Evolutionary conservation across 2,113 vertebrate genomes (phyloP).

Genomic region (Todiramphus saurophagus): DNA sequence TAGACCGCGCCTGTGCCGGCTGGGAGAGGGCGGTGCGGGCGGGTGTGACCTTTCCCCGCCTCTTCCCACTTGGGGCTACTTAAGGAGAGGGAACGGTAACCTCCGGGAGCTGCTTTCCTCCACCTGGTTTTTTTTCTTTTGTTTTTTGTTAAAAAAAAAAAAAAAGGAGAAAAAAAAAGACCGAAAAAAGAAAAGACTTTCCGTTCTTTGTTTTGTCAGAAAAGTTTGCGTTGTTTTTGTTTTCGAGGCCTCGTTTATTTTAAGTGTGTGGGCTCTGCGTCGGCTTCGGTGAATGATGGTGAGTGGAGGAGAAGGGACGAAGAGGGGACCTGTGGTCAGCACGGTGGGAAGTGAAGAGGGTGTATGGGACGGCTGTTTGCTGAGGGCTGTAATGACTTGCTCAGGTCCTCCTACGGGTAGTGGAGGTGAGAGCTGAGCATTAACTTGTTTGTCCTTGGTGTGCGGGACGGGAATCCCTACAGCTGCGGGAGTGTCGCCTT

Average conservation of each 20-base stretch:
- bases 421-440: fast-evolving
- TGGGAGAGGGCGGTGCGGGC: not conserved
- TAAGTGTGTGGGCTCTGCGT: not conserved
- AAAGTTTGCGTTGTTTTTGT: not conserved
- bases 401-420: fast-evolving
- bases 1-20: not conserved
- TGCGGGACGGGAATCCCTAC: fast-evolving
- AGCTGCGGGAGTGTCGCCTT: fast-evolving
- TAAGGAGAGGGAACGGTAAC: not conserved
- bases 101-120: fast-evolving
- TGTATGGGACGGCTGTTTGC: fast-evolving
- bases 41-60: not conserved
- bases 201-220: fast-evolving
- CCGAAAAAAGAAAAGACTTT: fast-evolving
- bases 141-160: fast-evolving
- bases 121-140: no score
- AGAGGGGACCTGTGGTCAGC: fast-evolving
- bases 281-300: not conserved
- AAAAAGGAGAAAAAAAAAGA: fast-evolving
- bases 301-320: not conserved
- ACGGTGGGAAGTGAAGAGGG: not conserved
- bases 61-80: slow-evolving; percentile 20
- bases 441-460: fast-evolving
- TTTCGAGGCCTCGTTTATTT: not conserved
- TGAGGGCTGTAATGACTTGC: fast-evolving